phyloP scores from a whole-genome alignment of 2,797 vertebrate species.

The Esox lucius region DNA sequence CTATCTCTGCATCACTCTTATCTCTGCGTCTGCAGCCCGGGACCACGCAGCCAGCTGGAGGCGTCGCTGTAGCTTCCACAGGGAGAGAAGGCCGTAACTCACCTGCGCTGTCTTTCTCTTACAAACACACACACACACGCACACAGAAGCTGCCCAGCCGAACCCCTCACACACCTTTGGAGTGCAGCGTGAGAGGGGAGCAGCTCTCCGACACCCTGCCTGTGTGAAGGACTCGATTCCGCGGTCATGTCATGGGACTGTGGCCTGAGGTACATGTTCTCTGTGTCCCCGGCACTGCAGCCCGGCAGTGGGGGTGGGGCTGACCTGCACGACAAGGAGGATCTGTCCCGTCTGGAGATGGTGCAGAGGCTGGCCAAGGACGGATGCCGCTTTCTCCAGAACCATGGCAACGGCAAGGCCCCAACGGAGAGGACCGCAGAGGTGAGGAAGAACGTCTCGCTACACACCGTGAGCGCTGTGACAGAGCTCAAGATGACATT shows the following conservation, averaged over 20 bases:
- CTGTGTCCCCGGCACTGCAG: constrained; percentile 88
- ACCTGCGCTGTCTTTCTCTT: background rate
- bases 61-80: background rate
- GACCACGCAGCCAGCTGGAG: constrained; percentile 6
- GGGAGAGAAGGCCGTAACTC: constrained; percentile 21
- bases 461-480: background rate
- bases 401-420: constrained; percentile 77
- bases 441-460: constrained; percentile 61
- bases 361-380: constrained; percentile 93
- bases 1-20: too few species aligned
- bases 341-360: constrained; percentile 86
- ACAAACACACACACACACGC: background rate
- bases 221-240: background rate
- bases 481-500: background rate
- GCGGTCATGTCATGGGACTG: constrained; percentile 91
- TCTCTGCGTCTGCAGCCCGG: background rate
- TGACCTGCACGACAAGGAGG: constrained; percentile 86
- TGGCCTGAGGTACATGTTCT: constrained; percentile 92
- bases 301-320: constrained; percentile 80
- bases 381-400: constrained; percentile 85
- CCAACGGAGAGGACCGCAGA: constrained; percentile 72
- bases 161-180: constrained; percentile 15
- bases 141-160: constrained; percentile 10
- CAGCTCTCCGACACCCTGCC: constrained; percentile 12
- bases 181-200: constrained; percentile 18